Conservation (phyloP, 1,140 invertebrate genomes). For the Rhynchophorus ferrugineus region DNA sequence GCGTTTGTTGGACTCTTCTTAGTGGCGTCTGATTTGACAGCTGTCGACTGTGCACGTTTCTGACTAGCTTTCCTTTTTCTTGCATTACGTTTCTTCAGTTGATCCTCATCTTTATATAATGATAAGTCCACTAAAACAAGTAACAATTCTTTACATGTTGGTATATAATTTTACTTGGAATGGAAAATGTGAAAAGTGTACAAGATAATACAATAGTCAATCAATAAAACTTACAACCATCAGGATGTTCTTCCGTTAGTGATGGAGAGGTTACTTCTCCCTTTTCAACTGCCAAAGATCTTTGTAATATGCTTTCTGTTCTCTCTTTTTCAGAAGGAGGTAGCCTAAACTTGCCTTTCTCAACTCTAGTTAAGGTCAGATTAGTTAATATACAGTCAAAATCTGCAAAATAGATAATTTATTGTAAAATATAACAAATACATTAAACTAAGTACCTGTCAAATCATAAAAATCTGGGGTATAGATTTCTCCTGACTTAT, state of each 20-base stretch:
- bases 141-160: background rate
- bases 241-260: conserved; percentile 76
- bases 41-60: conserved; percentile 3
- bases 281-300: conserved; percentile 75
- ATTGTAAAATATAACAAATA: background rate
- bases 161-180: background rate
- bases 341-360: conserved; percentile 63
- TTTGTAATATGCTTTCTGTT: conserved; percentile 75
- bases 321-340: conserved; percentile 64
- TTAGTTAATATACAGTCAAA: conserved; percentile 86
- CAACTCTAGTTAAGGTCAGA: conserved; percentile 65
- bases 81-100: conserved; percentile 58
- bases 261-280: conserved; percentile 55
- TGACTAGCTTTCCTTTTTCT: conserved; percentile 32
- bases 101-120: conserved; percentile 69
- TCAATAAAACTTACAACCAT: conserved; percentile 62
- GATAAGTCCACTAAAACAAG: conserved; percentile 65
- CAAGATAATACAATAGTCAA: background rate
- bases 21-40: conserved; percentile 7
- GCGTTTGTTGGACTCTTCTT: background rate
- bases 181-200: background rate
- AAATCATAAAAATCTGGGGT: conserved; percentile 83
- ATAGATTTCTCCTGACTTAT: conserved; percentile 64
- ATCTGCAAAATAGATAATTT: conserved; percentile 45
- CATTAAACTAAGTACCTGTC: conserved; percentile 57